These are phyloP conservation scores for Hemistola chrysoprasaria DNA, from an alignment of 2,888 invertebrate genomes.

Conservation along the genomic window DNA sequence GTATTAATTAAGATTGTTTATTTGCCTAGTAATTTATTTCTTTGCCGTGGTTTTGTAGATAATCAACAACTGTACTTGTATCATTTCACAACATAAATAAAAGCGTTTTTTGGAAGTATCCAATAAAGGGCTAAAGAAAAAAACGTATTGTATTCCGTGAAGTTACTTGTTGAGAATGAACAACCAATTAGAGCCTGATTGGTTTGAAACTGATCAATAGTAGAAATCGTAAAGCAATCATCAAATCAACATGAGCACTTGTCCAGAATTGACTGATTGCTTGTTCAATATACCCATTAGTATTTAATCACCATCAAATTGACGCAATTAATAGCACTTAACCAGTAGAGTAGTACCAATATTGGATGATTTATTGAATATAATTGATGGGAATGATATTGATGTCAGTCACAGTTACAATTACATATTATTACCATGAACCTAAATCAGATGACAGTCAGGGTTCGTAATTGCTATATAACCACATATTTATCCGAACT, in stretches of 20 bases:
- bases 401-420: constrained; percentile 4
- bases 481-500: too few species aligned
- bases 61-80: too few species aligned
- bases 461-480: too few species aligned
- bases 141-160: too few species aligned
- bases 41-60: too few species aligned
- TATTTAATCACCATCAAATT: constrained; percentile 58
- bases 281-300: constrained; percentile 50
- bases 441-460: too few species aligned
- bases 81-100: too few species aligned
- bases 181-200: constrained; percentile 8
- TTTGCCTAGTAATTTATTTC: too few species aligned
- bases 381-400: constrained; percentile 17
- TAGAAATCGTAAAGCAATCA: constrained; percentile 49
- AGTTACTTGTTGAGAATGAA: constrained; percentile 5
- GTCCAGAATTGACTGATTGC: constrained; percentile 60
- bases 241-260: constrained; percentile 55
- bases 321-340: constrained; percentile 53
- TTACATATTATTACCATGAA: too few species aligned
- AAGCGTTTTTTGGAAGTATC: too few species aligned
- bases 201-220: constrained; percentile 14
- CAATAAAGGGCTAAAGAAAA: too few species aligned
- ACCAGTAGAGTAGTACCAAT: constrained; percentile 39
- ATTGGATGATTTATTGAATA: constrained; percentile 36
- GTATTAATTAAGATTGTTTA: too few species aligned